A percentile compares a stretch with the other conserved stretches of the same genome.
Evolutionary conservation across 2,113 vertebrate genomes (phyloP).

Genomic region (Mobula birostris): DNA sequence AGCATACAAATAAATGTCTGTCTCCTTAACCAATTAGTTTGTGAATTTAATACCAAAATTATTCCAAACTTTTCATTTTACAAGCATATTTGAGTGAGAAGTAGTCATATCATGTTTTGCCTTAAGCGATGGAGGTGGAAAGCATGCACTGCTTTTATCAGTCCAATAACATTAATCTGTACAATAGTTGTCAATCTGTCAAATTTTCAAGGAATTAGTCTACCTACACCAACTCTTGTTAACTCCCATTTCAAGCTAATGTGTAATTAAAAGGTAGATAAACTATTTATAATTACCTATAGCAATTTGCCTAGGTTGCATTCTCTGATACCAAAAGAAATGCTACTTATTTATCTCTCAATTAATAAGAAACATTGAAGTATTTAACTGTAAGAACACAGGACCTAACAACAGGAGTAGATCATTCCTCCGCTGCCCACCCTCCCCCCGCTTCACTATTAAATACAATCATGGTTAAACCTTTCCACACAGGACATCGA

Average conservation of each 20-base stretch:
- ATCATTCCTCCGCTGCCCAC: too few species aligned
- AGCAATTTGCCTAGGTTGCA: not conserved
- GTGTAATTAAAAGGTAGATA: not conserved
- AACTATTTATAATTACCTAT: not conserved
- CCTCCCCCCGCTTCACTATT: too few species aligned
- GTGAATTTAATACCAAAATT: not conserved
- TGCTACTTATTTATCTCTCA: not conserved
- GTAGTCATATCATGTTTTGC: not conserved
- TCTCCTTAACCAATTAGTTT: not conserved
- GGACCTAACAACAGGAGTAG: too few species aligned
- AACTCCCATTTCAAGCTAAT: not conserved
- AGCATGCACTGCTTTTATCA: not conserved
- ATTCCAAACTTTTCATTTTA: not conserved
- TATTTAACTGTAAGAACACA: not conserved
- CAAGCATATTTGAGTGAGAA: not conserved
- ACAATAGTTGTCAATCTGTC: not conserved
- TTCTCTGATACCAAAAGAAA: not conserved
- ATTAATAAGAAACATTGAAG: not conserved
- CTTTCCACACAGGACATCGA: too few species aligned
- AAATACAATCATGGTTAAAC: too few species aligned
- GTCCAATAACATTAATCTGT: not conserved
- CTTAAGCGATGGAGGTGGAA: not conserved
- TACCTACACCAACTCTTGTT: not conserved
- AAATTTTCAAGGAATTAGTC: not conserved
- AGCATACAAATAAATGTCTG: not conserved